Conservation (phyloP, 1,140 invertebrate genomes). For the Rhagoletis zephyria region DNA sequence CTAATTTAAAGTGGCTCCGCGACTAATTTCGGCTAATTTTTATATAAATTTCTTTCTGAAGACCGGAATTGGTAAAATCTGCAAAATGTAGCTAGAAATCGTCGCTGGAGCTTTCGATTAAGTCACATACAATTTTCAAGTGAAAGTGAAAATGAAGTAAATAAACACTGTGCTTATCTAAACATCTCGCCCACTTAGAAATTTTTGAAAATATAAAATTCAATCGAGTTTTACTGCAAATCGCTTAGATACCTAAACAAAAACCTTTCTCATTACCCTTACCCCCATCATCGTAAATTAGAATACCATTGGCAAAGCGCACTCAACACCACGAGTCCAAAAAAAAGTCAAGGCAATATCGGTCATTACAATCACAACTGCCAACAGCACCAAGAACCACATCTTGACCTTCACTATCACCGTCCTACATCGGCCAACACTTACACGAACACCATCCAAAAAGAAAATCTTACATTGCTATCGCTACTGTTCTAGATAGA, state of each 20-base stretch:
- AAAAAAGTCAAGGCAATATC: neutral
- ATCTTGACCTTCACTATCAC: neutral
- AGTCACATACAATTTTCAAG: neutral
- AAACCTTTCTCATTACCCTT: conserved; percentile 13
- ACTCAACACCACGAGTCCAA: neutral
- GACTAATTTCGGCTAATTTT: neutral
- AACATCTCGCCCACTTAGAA: neutral
- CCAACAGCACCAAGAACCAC: neutral
- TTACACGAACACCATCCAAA: neutral
- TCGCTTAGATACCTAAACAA: neutral
- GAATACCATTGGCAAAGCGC: neutral
- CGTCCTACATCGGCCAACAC: neutral
- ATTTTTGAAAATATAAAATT: neutral
- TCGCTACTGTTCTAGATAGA: conserved; percentile 36
- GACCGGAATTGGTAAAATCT: neutral
- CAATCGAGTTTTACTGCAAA: neutral
- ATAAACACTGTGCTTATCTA: neutral
- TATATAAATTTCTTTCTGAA: neutral
- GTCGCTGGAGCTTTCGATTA: neutral
- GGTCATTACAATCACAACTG: neutral
- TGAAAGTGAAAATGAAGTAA: conserved; percentile 45
- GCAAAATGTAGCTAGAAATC: neutral
- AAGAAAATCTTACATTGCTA: neutral
- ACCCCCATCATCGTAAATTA: neutral
- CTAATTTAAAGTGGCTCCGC: neutral